Base-by-base conservation (phyloP, 2,888 invertebrate genomes). In the Steinernema carpocapsae region DNA sequence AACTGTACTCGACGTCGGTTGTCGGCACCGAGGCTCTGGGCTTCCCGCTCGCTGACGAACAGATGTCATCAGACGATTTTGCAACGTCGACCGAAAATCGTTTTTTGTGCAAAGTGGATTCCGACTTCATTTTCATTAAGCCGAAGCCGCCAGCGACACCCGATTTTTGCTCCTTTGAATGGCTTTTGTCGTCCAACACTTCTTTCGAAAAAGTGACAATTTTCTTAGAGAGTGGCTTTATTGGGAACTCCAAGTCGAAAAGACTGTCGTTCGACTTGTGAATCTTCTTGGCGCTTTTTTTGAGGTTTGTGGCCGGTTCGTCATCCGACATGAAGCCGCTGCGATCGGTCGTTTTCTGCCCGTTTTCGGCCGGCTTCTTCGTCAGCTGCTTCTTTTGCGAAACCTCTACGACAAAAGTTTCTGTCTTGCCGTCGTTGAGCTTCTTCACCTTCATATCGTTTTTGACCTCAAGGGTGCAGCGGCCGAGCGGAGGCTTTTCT, bases 121-220 rank as follows among this genome's bases (percentile, higher is more conserved):
- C 80, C 0, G 79, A 80, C 71, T 72, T 77, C 76, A 78, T 77
- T 42, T 78, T 80, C 70, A 77, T 77, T 12, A 80, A 72, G n/a
- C 78, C 79, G 37, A 64, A 64, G 1, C 64, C 64, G 3, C 24
- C 26, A 14, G 14, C 14, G 3, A 3, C 14, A 4, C 14, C 22
- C 14, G 56, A 2, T 24, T 56, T 56, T 7, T 56, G 22, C 24
- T 4, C 26, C 26, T 19, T 19, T 14, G 2, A 6, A 1, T 56
- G 12, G 4, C 22, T 22, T 4, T 22, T 22, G 56, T 22, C 29
- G 64, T 64, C 64, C 29, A 64, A 29, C 14, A 37, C 10, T 7
- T 74, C 43, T 26, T 48, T 43, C 29, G 74, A 71, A 72, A 74
- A 74, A 4, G 74, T 74, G 1, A 74, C 74, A 51, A 52, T 72